These are phyloP conservation scores for Sympetrum striolatum DNA, from an alignment of 2,888 invertebrate species.

Conservation along the genomic window DNA sequence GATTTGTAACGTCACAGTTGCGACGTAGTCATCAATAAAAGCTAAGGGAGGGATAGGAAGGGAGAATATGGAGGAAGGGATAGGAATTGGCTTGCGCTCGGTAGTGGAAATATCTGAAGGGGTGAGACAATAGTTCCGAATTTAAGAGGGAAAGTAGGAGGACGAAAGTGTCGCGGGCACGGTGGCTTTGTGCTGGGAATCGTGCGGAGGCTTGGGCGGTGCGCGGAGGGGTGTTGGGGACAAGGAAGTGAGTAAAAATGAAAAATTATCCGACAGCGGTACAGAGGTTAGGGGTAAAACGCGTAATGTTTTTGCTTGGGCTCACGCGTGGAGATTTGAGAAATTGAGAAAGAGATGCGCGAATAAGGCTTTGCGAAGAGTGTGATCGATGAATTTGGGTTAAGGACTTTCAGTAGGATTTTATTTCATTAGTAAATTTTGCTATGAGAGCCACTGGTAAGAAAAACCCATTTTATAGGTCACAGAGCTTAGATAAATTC, in stretches of 20 bases:
- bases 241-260: not conserved
- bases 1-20: conserved; percentile 47
- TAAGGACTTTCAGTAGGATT: too few species aligned
- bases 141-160: conserved; percentile 9
- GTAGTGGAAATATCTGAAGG: conserved; percentile 2
- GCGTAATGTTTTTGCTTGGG: not conserved
- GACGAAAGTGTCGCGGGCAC: too few species aligned
- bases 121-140: conserved; percentile 11
- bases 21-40: conserved; percentile 45
- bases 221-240: not conserved
- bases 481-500: too few species aligned
- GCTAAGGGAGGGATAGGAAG: not conserved
- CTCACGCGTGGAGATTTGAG: too few species aligned
- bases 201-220: not conserved
- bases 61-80: not conserved
- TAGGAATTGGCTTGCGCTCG: not conserved
- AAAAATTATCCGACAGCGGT: not conserved
- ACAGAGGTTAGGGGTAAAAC: not conserved
- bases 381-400: too few species aligned
- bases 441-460: too few species aligned
- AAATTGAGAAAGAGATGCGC: too few species aligned
- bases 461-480: too few species aligned
- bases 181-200: not conserved
- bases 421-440: too few species aligned
- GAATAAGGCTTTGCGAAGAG: too few species aligned